phyloP scores from a whole-genome alignment of 2,888 invertebrate species.

The Melanotus villosus region DNA sequence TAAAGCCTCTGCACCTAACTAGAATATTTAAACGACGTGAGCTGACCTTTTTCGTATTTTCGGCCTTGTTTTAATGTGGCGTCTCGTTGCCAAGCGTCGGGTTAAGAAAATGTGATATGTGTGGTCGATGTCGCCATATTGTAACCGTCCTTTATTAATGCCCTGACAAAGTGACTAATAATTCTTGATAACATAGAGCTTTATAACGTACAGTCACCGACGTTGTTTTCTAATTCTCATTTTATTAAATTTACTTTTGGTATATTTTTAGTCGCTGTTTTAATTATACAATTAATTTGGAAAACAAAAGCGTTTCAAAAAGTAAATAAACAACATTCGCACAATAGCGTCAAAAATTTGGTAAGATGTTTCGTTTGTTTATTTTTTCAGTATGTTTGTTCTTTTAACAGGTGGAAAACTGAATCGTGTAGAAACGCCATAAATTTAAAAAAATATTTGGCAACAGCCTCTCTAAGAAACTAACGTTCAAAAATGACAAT shows the following conservation, averaged over 20 bases:
- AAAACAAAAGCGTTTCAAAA: too few species aligned
- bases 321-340: too few species aligned
- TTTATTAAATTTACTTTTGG: neutral
- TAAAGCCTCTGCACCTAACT: conserved; percentile 7
- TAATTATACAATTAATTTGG: too few species aligned
- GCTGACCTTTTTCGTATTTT: conserved; percentile 21
- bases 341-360: too few species aligned
- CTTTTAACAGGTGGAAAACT: too few species aligned
- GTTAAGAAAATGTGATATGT: conserved; percentile 32
- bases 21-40: conserved; percentile 11
- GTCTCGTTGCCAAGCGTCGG: conserved; percentile 19
- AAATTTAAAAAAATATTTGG: too few species aligned
- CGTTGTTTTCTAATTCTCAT: conserved; percentile 8
- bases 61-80: conserved; percentile 14
- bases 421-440: too few species aligned
- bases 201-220: neutral
- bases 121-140: conserved; percentile 39
- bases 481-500: too few species aligned
- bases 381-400: too few species aligned
- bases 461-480: too few species aligned
- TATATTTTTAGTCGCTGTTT: too few species aligned
- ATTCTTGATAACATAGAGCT: conserved; percentile 27
- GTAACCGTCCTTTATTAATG: conserved; percentile 45
- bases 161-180: conserved; percentile 41
- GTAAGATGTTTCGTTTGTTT: too few species aligned